Base-by-base conservation (phyloP, 2,797 vertebrate genomes). In the Chelonia mydas region DNA sequence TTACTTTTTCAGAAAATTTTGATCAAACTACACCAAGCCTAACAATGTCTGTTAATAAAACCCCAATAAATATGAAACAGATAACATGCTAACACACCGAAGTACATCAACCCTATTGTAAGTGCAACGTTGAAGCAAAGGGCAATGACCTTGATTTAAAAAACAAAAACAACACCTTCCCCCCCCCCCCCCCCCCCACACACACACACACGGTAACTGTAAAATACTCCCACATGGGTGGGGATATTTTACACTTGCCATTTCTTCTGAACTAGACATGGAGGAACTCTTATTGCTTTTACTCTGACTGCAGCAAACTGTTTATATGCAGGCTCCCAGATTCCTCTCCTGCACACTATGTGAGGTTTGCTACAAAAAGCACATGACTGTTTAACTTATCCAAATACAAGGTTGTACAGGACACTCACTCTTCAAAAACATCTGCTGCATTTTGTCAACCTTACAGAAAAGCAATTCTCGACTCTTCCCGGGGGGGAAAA, bases 321-420 rank as follows among this genome's bases (percentile, higher is more conserved):
- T 91, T 51, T 1, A 3, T 49, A 55, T 41, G 45, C 15, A 0
- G 68, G 50, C 93, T 85, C 28, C 82, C 45, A 80, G 83, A 97
- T 87, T 94, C 83, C 31, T 92, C 80, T 85, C 65, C 90, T 93
- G 87, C 55, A 94, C 72, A 88, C 82, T 85, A 65, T 57, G 0
- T 59, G 87, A 95, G 96, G 94, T 96, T 86, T 95, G 93, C 90
- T 94, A 76, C 86, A 92, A 94, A 95, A 97, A 96, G 94, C 25
- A 86, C 25, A 65, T 51, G 90, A 89, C 83, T 93, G 92, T 86
- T 96, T 91, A 87, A 55, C 92, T 94, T 9, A 94, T 91, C 77
- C 91, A 96, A 97, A 96, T 90, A 86, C 41, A 80, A 0, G 45
- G 84, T 95, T 95, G 88, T 90, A 93, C 83, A 95, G 91, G 92